Percentiles rank a stretch among this genome's conserved stretches.
Evolutionary conservation across 2,797 vertebrate genomes (phyloP).

Genomic region (Avahi laniger): DNA sequence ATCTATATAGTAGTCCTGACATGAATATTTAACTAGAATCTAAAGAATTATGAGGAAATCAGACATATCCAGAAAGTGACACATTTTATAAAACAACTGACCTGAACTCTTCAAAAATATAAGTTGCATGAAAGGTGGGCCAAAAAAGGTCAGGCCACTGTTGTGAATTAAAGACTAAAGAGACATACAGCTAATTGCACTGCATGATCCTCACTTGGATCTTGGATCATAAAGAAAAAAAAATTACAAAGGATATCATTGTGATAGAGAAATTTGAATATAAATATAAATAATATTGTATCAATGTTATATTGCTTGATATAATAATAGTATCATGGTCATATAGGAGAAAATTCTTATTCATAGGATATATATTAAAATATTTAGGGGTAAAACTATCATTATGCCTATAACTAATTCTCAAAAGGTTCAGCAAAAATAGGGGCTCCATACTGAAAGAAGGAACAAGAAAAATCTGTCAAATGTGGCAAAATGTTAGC

Average conservation of each 20-base stretch:
- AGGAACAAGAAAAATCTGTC: neutral
- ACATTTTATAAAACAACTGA: neutral
- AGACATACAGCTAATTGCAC: neutral
- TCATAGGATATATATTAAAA: neutral
- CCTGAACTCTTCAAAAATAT: neutral
- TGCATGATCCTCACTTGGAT: neutral
- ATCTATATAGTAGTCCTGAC: neutral
- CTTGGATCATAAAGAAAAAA: neutral
- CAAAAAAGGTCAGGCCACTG: neutral
- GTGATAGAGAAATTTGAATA: neutral
- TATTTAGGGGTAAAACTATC: neutral
- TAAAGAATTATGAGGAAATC: neutral
- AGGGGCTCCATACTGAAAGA: neutral
- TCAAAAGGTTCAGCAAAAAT: neutral
- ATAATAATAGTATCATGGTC: neutral
- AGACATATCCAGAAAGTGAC: neutral
- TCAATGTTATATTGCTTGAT: neutral
- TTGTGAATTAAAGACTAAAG: neutral
- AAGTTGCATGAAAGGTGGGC: neutral
- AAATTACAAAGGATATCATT: neutral
- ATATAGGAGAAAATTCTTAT: neutral
- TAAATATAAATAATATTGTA: neutral
- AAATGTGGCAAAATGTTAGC: neutral
- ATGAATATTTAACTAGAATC: neutral
- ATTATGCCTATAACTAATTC: neutral